Evolutionary conservation across 1,140 invertebrate species (phyloP), one percentile per base, ranked within the genome.

Genomic region (Diachasma alloeum): DNA sequence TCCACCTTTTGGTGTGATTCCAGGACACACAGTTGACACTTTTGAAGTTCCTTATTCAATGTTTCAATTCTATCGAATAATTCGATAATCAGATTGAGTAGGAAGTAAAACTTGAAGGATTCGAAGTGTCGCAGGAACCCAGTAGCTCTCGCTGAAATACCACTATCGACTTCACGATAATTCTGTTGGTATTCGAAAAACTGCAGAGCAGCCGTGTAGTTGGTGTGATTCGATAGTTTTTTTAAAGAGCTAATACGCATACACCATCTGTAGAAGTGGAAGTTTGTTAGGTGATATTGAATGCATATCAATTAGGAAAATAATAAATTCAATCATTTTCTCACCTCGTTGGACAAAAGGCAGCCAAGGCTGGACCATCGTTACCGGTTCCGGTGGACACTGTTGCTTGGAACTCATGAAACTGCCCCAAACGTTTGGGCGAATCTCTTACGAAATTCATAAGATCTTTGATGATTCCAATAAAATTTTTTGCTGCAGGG

Each of bases 361-460:
- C 10, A 4, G 13, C 44, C n/a, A 48, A n/a, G 3, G 44, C 44
- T n/a, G 44, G 44, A n/a, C 11, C 5, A 11, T 48, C 44, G 4
- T 48, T 13, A 15, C 13, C 5, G n/a, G 5, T 13, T 15, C 44
- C 44, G 13, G 3, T 13, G 3, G n/a, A 8, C n/a, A 48, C 44
- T 48, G 13, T 4, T 15, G 44, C 13, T 71, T 71, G 8, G 10
- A 71, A 71, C 6, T 71, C n/a, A 4, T 39, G 10, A 46, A 71
- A 71, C 24, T 71, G 39, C 3, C 8, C 31, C 31, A 71, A 71
- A 4, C 63, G 63, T 15, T 66, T 66, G 3, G 63, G 63, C 17
- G 63, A 66, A 36, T 66, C 63, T 19, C 31, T 24, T 9, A 71
- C 37, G 19, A 71, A 71, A 71, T 71, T 71, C 6, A 71, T 71